A percentile compares a stretch with the other conserved stretches of the same genome.
Evolutionary conservation across 1,140 invertebrate species (phyloP).

Genomic region (Odontomachus brunneus): DNA sequence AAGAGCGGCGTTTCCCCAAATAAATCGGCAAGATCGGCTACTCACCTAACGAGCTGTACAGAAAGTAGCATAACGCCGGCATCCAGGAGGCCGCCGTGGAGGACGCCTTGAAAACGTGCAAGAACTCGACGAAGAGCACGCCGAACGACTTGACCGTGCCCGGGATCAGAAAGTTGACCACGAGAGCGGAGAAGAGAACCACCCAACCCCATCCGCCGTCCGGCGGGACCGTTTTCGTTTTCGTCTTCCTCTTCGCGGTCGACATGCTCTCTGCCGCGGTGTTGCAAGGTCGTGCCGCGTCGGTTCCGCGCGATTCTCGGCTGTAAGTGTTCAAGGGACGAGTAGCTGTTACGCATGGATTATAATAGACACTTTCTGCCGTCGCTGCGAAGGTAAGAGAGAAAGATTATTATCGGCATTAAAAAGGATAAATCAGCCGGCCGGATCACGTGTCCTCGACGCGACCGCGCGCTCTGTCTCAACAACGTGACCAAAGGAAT

Average conservation of each 20-base stretch:
- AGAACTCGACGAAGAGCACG: conserved; percentile 92
- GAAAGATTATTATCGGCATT: conserved; percentile 59
- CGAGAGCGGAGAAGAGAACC: conserved; percentile 90
- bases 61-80: conserved; percentile 92
- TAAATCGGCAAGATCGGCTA: not conserved
- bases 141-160: conserved; percentile 94
- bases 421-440: conserved; percentile 50
- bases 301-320: not conserved
- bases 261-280: conserved; percentile 25
- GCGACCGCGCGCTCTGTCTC: conserved; percentile 10
- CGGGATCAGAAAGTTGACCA: conserved; percentile 92
- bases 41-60: conserved; percentile 93
- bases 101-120: conserved; percentile 90
- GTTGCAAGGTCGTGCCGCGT: not conserved
- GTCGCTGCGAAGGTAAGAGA: conserved; percentile 24
- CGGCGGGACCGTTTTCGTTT: conserved; percentile 87
- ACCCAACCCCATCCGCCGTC: conserved; percentile 93
- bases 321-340: conserved; percentile 38
- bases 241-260: conserved; percentile 69
- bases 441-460: conserved; percentile 33
- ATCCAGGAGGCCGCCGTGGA: conserved; percentile 91
- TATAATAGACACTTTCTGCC: conserved; percentile 54
- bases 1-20: too few relatives aligned
- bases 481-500: conserved; percentile 11
- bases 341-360: conserved; percentile 30